These are phyloP conservation scores for Oryzaephilus surinamensis DNA, from an alignment of 1,140 invertebrate genomes.

Conservation along the genomic window DNA sequence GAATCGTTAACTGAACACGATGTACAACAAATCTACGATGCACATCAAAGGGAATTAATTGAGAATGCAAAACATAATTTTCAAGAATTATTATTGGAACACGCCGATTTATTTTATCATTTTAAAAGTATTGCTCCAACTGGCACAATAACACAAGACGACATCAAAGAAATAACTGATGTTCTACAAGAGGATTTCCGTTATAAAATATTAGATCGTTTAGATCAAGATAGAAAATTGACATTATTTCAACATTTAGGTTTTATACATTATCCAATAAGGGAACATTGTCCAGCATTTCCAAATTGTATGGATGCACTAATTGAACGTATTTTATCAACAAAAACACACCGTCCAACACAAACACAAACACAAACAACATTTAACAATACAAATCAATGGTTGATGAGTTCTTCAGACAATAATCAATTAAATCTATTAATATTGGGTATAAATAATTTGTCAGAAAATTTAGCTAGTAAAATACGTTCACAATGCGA, in stretches of 20 bases:
- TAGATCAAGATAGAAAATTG: constrained; percentile 88
- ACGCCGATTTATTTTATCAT: constrained; percentile 90
- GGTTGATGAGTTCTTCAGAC: constrained; percentile 49
- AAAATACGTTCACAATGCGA: constrained; percentile 63
- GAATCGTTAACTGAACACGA: constrained; percentile 83
- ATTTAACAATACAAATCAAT: constrained; percentile 57
- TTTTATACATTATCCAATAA: constrained; percentile 90
- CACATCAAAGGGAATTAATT: constrained; percentile 87
- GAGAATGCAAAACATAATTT: constrained; percentile 87
- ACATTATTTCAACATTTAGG: constrained; percentile 92
- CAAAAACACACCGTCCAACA: constrained; percentile 49
- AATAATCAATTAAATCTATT: constrained; percentile 64
- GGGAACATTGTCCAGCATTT: constrained; percentile 86
- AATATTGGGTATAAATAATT: constrained; percentile 63
- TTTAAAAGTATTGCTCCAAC: constrained; percentile 83
- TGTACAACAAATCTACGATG: constrained; percentile 87
- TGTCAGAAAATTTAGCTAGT: constrained; percentile 66
- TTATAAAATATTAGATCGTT: constrained; percentile 84
- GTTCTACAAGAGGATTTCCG: constrained; percentile 84
- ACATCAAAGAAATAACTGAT: constrained; percentile 88
- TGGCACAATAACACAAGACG: constrained; percentile 85
- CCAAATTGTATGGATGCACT: constrained; percentile 81
- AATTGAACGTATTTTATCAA: constrained; percentile 64
- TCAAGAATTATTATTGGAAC: constrained; percentile 84
- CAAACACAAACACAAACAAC: constrained; percentile 46